Conservation (phyloP, 2,888 invertebrate species). For the Sturmia bella region DNA sequence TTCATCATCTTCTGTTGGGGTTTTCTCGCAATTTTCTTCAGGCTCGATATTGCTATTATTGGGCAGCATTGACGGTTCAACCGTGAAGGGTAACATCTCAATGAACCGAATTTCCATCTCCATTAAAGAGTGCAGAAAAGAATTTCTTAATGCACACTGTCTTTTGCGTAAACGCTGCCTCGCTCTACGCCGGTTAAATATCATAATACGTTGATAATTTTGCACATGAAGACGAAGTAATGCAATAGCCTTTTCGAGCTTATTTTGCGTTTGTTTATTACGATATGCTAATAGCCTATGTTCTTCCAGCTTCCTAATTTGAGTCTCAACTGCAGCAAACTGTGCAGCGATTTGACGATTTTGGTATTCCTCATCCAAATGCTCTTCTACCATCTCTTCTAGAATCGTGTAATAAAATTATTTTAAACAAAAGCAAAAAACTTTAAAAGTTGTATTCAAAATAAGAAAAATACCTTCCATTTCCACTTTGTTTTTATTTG, state of each 20-base stretch:
- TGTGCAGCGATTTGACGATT: background rate
- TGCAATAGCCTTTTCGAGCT: slow-evolving; percentile 46
- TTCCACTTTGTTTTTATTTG: slow-evolving; percentile 39
- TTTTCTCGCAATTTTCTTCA: background rate
- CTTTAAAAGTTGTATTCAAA: too few species aligned
- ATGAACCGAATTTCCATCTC: slow-evolving; percentile 77
- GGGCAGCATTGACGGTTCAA: slow-evolving; percentile 41
- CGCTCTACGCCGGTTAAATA: slow-evolving; percentile 75
- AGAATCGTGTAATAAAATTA: background rate
- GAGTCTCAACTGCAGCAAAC: slow-evolving; percentile 3
- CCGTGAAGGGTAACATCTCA: slow-evolving; percentile 73
- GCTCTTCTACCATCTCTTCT: slow-evolving; percentile 60
- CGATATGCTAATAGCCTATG: background rate
- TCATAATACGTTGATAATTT: slow-evolving; percentile 76
- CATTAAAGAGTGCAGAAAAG: slow-evolving; percentile 77
- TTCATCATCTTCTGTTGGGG: background rate
- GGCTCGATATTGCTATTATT: background rate
- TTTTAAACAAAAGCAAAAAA: background rate
- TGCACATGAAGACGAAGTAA: slow-evolving; percentile 75
- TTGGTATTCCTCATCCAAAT: slow-evolving; percentile 58
- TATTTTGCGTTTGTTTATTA: slow-evolving; percentile 6
- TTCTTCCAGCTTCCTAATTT: slow-evolving; percentile 30
- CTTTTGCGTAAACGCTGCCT: slow-evolving; percentile 75
- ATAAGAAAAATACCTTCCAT: slow-evolving; percentile 41
- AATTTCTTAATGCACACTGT: slow-evolving; percentile 74